A percentile compares a stretch with the other conserved stretches of the same genome.
Evolutionary conservation across 2,797 vertebrate species (phyloP).

Genomic region (Chrosomus eos): DNA sequence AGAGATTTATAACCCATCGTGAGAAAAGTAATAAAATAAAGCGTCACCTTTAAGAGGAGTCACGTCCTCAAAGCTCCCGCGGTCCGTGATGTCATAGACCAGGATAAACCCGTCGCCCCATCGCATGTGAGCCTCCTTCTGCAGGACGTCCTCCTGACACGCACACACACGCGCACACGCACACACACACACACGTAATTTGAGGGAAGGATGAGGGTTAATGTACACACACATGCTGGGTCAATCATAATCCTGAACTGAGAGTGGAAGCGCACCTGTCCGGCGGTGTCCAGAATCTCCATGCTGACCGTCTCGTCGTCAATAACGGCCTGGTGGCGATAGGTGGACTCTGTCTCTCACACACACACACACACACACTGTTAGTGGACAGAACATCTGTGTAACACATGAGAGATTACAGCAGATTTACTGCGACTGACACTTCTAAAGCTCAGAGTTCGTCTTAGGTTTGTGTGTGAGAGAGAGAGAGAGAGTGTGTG

Average conservation of each 20-base stretch:
- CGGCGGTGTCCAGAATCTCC: slow-evolving; percentile 97
- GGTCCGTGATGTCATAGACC: slow-evolving; percentile 97
- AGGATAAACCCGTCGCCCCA: slow-evolving; percentile 96
- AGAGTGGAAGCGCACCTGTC: slow-evolving; percentile 77
- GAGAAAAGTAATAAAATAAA: too few relatives aligned
- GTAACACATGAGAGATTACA: too few relatives aligned
- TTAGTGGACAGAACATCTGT: too few relatives aligned
- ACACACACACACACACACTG: too few relatives aligned
- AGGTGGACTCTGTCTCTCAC: slow-evolving; percentile 87
- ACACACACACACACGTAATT: too few relatives aligned
- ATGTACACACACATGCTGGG: too few relatives aligned
- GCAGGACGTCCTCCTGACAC: slow-evolving; percentile 89
- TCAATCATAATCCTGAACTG: too few relatives aligned
- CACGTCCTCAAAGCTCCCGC: slow-evolving; percentile 94
- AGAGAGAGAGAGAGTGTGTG: too few relatives aligned
- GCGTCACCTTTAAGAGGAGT: slow-evolving; percentile 81
- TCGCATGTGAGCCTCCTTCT: slow-evolving; percentile 92
- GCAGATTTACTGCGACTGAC: not conserved
- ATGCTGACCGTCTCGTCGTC: slow-evolving; percentile 95
- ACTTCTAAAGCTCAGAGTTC: not conserved
- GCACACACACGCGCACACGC: too few relatives aligned
- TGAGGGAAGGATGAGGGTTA: too few relatives aligned
- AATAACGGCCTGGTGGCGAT: slow-evolving; percentile 94
- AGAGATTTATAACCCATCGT: too few relatives aligned
- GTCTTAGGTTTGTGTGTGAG: too few relatives aligned